A percentile compares a stretch with the other conserved stretches of the same genome.
Evolutionary conservation across 2,797 vertebrate genomes (phyloP).

Genomic region (Betta splendens): DNA sequence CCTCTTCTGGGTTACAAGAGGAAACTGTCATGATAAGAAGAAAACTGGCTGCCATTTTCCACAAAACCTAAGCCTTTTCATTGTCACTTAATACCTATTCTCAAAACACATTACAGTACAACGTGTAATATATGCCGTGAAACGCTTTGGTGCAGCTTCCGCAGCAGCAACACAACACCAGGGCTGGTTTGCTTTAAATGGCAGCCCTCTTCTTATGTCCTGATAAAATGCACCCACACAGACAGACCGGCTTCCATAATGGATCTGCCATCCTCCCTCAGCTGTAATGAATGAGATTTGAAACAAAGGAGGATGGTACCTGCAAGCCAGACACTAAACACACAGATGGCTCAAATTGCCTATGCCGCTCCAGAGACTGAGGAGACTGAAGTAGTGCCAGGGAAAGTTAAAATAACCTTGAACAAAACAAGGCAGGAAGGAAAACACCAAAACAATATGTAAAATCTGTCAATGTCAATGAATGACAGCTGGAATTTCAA

Average conservation of each 20-base stretch:
- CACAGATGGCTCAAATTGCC: constrained; percentile 79
- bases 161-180: constrained; percentile 21
- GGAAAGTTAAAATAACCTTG: constrained; percentile 79
- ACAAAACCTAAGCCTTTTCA: constrained; percentile 15
- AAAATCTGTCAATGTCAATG: constrained; percentile 56
- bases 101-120: constrained; percentile 23
- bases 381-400: constrained; percentile 74
- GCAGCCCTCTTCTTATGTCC: constrained; percentile 70
- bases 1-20: constrained; percentile 18
- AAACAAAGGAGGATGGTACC: constrained; percentile 82
- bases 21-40: constrained; percentile 30
- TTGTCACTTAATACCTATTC: constrained; percentile 21
- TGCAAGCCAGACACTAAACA: constrained; percentile 79
- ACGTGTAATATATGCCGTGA: constrained; percentile 31
- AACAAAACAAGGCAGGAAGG: constrained; percentile 58
- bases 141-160: constrained; percentile 32
- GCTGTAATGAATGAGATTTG: constrained; percentile 82
- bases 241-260: constrained; percentile 74
- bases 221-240: constrained; percentile 77
- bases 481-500: constrained; percentile 46
- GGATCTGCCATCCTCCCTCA: constrained; percentile 78
- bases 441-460: constrained; percentile 61
- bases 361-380: constrained; percentile 70
- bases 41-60: constrained; percentile 14
- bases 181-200: constrained; percentile 61